Conservation (phyloP, 2,888 invertebrate genomes). For the Phengaris arion region DNA sequence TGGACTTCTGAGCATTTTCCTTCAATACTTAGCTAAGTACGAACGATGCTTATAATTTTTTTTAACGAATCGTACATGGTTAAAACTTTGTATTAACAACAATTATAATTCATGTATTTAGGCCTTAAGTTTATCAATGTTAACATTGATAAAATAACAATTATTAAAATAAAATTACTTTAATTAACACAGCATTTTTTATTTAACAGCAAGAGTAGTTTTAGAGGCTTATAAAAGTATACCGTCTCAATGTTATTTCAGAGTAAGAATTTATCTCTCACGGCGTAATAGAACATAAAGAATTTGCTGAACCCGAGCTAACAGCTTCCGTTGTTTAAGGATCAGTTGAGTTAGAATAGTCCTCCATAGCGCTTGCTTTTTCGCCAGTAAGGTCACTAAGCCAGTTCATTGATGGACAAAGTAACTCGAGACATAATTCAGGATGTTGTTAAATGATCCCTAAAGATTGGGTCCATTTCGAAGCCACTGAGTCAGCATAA, state of each 20-base stretch:
- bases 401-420: too few relatives aligned
- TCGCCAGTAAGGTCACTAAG: too few relatives aligned
- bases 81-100: too few relatives aligned
- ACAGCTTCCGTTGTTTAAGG: slow-evolving; percentile 57
- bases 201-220: neutral
- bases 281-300: slow-evolving; percentile 37
- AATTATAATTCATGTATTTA: too few relatives aligned
- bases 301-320: slow-evolving; percentile 48
- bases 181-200: neutral
- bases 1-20: neutral
- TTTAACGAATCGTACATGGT: too few relatives aligned
- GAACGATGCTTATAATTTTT: neutral
- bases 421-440: neutral
- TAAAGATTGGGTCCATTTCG: neutral
- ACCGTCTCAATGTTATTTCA: neutral
- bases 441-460: neutral
- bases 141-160: too few relatives aligned
- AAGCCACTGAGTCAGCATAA: slow-evolving; percentile 20
- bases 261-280: slow-evolving; percentile 32
- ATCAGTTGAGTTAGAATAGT: too few relatives aligned
- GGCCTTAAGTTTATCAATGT: too few relatives aligned
- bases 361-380: too few relatives aligned
- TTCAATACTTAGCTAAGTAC: neutral
- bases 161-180: too few relatives aligned
- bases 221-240: neutral